Percentiles rank a stretch among this genome's conserved stretches.
These are phyloP conservation scores for Blastobasis adustella DNA, from an alignment of 2,888 invertebrate genomes.

Conservation along the genomic window DNA sequence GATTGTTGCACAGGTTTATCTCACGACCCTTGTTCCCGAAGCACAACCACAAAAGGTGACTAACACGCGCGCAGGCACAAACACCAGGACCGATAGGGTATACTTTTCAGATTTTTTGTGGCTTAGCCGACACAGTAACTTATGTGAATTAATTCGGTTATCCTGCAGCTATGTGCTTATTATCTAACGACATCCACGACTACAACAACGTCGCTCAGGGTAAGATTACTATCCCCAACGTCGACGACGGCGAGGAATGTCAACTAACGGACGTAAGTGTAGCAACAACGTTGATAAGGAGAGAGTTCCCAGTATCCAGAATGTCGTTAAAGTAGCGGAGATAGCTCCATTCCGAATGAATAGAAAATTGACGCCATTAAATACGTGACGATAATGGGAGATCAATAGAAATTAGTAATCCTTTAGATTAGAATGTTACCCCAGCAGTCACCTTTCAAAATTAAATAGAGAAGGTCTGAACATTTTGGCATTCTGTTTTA, in stretches of 20 bases:
- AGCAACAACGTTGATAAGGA: neutral
- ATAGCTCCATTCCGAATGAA: too few relatives aligned
- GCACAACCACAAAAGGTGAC: conserved; percentile 53
- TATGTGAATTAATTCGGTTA: conserved; percentile 36
- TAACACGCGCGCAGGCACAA: conserved; percentile 41
- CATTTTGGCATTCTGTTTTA: too few relatives aligned
- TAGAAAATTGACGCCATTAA: conserved; percentile 4
- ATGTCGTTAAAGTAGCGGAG: too few relatives aligned
- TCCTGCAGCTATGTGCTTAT: conserved; percentile 83
- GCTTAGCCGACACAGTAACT: conserved; percentile 9
- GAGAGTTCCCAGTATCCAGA: neutral
- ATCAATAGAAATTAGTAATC: neutral
- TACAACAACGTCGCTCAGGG: conserved; percentile 97
- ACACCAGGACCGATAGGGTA: conserved; percentile 33
- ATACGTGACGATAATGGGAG: neutral
- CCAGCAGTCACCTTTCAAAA: too few relatives aligned
- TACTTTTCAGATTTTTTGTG: conserved; percentile 17
- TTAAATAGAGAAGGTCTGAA: too few relatives aligned
- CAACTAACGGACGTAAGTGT: conserved; percentile 91
- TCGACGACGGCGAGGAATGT: conserved; percentile 97
- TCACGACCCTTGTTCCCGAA: conserved; percentile 29
- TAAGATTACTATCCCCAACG: conserved; percentile 94
- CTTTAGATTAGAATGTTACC: too few relatives aligned
- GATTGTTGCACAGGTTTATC: conserved; percentile 58
- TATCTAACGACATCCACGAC: conserved; percentile 92